Evolutionary conservation across 2,113 vertebrate species (phyloP), one percentile per base, ranked within the genome.

Genomic region (Bos indicus): DNA sequence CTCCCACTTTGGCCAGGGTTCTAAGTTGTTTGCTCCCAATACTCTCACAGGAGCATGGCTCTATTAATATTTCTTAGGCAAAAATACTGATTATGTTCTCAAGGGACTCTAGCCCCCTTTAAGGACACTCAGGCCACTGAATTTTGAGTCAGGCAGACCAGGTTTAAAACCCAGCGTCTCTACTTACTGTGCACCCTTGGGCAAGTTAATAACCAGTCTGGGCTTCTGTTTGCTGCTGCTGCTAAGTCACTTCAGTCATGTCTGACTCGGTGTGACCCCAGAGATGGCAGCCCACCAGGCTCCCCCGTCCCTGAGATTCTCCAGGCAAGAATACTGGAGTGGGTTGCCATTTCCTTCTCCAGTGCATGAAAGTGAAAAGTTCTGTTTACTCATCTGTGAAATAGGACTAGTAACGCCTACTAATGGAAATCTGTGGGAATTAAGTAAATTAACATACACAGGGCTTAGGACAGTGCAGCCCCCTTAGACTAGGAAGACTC

Each of bases 321-420:
- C 60, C 60, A 62, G 28, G 60, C 28, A 33, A 62, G 60, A 62
- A 16, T 6, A 30, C 28, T 28, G 26, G 60, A 62, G 6, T 62
- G 60, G 60, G 60, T 62, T 62, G 28, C 60, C 60, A 62, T 62
- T 62, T 62, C 60, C 60, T 30, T 62, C 60, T 62, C 28, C 13
- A 30, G 7, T 62, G 60, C 60, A 62, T 0, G 60, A 15, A 62
- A 30, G 26, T 30, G 28, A 30, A 30, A 62, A 62, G 60, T 81
- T 82, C 64, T 36, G 36, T 67, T 85, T 97, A 77, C 87, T 90
- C 62, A 90, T 88, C 43, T 91, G 83, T 82, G 90, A 88, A 96
- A 87, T 1, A 93, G 87, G 30, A 33, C 64, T 56, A 90, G 62
- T 59, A 56, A 96, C 2, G 40, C 2, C 30, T 25, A 83, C 67